Base-by-base conservation (phyloP, 2,888 invertebrate genomes). In the Gnatocerus cornutus region DNA sequence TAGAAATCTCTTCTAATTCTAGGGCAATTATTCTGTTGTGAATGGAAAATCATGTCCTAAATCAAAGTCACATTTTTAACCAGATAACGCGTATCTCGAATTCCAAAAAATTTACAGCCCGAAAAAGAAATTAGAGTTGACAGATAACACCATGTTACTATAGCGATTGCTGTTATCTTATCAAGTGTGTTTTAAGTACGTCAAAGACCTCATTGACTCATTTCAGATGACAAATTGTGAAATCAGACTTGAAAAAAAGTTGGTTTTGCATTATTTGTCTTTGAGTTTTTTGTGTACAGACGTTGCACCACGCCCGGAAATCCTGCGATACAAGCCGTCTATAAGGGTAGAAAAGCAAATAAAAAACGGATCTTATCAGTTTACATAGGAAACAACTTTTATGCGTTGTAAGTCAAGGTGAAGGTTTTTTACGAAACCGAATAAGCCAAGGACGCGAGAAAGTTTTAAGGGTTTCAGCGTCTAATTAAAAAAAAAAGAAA, bases 191-290 rank as follows among this genome's bases (percentile, higher is more conserved):
- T 58, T 10, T 58, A 58, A 48, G 43, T 59, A 33, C 59, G 59
- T 59, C 45, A 59, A 59, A 59, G 59, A 59, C 33, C 59, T 59
- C 59, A 46, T 59, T 59, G 43, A 58, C 13, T 29, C 43, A 58
- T 13, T 45, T 27, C 10, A 21, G 21, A 21, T 21, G 21, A 43
- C 16, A 27, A 7, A 10, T 9, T 30, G 33, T 33, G 33, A 33
- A 33, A 33, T 7, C 33, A 7, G 2, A 6, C 33, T n/a, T 1
- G 33, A 33, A 21, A 21, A 21, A 21, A 21, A 21, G 21, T 21
- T 21, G 21, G n/a, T n/a, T 21, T 21, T 21, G 21, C 21, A 21
- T 21, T 21, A 21, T 21, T 21, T 21, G 21, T 4, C 4, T 21
- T 21, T 4, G 21, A 3, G 1, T 21, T 21, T 21, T 21, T 21